Evolutionary conservation across 2,113 vertebrate species (phyloP).

Genomic region (Lepisosteus osseus): DNA sequence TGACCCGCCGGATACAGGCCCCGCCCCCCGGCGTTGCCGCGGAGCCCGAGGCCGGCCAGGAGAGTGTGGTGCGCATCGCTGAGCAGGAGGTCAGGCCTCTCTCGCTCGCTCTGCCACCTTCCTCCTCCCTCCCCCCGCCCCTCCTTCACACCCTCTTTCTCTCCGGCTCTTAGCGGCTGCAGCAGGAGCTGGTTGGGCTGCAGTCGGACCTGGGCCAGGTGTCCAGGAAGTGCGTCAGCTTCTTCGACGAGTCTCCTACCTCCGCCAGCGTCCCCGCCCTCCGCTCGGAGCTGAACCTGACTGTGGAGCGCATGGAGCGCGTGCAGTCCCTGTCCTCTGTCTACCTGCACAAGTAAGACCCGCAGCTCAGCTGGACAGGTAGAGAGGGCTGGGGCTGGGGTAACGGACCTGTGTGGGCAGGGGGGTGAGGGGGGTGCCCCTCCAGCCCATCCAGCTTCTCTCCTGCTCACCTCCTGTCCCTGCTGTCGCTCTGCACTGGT

Average conservation of each 20-base stretch:
- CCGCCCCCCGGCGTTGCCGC: conserved; percentile 54
- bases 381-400: too few species aligned
- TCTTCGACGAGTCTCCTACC: conserved; percentile 80
- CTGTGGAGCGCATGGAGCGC: conserved; percentile 80
- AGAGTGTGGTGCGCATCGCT: conserved; percentile 67
- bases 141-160: neutral
- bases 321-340: conserved; percentile 78
- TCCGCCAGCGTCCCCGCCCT: conserved; percentile 74
- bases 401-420: too few species aligned
- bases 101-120: neutral
- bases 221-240: conserved; percentile 75
- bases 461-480: neutral
- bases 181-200: conserved; percentile 73
- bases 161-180: conserved; percentile 51
- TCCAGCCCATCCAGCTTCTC: neutral
- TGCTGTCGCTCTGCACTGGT: too few species aligned
- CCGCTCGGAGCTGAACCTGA: conserved; percentile 78
- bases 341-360: conserved; percentile 86
- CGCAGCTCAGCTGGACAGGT: too few species aligned
- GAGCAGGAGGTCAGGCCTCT: conserved; percentile 83
- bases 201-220: conserved; percentile 68
- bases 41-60: conserved; percentile 56
- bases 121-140: neutral
- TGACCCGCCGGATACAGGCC: conserved; percentile 73
- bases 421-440: too few species aligned